A percentile compares a stretch with the other conserved stretches of the same genome.
phyloP scores from a whole-genome alignment of 2,113 vertebrate genomes.

The Pituophis catenifer region DNA sequence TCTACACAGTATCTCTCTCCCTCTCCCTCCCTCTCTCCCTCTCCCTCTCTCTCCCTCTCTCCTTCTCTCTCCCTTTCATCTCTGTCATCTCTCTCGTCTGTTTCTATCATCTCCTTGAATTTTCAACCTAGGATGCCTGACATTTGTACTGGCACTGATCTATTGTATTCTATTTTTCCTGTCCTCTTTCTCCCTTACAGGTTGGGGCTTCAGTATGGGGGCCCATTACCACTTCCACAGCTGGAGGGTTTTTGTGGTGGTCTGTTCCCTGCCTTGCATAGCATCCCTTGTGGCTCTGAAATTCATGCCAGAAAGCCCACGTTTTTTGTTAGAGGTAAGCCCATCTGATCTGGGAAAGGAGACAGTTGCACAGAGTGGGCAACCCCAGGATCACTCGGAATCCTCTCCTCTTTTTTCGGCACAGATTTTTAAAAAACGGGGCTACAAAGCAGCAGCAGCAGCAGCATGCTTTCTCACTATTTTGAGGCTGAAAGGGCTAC shows the following conservation, averaged over 20 bases:
- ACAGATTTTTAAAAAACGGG: background rate
- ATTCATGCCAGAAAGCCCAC: slow-evolving; percentile 96
- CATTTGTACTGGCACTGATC: background rate
- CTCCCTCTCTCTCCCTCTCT: no score
- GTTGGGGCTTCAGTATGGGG: slow-evolving; percentile 95
- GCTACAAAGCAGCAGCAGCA: background rate
- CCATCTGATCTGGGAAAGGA: fast-evolving
- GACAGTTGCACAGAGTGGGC: background rate
- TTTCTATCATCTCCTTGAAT: background rate
- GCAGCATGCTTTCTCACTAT: background rate
- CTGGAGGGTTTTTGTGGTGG: slow-evolving; percentile 92
- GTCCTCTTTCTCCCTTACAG: slow-evolving; percentile 62
- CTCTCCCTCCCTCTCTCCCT: no score
- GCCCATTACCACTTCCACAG: slow-evolving; percentile 91
- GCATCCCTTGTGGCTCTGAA: slow-evolving; percentile 83
- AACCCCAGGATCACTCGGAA: background rate
- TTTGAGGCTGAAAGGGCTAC: background rate
- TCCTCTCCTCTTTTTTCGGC: background rate
- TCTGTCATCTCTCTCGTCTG: background rate
- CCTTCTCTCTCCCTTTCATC: no score
- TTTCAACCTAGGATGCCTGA: background rate
- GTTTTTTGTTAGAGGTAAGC: slow-evolving; percentile 94
- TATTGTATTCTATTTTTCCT: background rate
- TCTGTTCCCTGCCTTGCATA: slow-evolving; percentile 87
- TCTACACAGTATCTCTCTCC: no score